Percentiles rank a stretch among this genome's conserved stretches.
phyloP scores from a whole-genome alignment of 1,140 invertebrate species.

The Apolygus lucorum region DNA sequence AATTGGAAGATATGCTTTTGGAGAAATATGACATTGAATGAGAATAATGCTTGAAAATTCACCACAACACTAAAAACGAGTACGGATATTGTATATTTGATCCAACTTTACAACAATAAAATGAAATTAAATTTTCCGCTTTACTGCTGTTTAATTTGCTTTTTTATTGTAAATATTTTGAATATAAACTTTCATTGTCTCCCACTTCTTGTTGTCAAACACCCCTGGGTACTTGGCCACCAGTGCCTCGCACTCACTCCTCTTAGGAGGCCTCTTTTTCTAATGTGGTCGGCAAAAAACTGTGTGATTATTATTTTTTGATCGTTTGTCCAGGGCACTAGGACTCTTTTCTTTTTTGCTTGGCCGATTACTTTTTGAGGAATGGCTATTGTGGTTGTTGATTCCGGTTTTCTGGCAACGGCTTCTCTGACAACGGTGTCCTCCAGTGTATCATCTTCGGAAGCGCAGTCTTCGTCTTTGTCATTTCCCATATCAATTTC shows the following conservation, averaged over 20 bases:
- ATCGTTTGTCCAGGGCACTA: neutral
- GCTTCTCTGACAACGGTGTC: neutral
- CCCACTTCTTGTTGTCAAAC: neutral
- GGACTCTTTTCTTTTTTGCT: neutral
- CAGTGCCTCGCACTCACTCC: neutral
- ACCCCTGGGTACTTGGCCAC: neutral
- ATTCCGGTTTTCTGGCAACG: neutral
- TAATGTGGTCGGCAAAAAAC: neutral
- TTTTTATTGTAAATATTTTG: slow-evolving; percentile 7
- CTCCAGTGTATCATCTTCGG: neutral
- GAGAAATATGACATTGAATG: too few species aligned
- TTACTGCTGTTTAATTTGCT: too few species aligned
- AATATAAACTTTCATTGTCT: neutral
- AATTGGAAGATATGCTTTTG: too few species aligned
- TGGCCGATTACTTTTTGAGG: neutral
- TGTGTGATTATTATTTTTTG: neutral
- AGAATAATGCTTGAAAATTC: too few species aligned
- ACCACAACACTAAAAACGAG: too few species aligned
- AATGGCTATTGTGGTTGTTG: neutral
- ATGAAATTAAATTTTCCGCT: too few species aligned
- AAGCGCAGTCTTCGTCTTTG: neutral
- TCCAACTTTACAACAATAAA: too few species aligned
- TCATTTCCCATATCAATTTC: neutral
- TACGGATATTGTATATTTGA: too few species aligned
- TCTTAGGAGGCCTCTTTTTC: neutral